Conservation (phyloP, 2,113 vertebrate genomes). For the Gorsachius goisagi region DNA sequence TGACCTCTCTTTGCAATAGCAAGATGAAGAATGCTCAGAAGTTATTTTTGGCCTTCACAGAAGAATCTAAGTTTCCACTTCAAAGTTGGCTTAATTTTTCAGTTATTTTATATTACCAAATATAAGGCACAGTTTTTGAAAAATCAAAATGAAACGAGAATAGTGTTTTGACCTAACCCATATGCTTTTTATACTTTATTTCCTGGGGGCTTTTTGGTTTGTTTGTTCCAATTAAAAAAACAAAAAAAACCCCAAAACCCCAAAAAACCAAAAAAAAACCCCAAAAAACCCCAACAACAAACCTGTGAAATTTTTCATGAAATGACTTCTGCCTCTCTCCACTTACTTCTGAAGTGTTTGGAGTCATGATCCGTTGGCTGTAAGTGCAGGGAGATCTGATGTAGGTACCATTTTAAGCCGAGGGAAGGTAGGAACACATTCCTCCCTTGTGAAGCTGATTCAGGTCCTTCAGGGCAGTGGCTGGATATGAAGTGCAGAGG, state of each 20-base stretch:
- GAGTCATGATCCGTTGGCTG: not conserved
- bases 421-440: not conserved
- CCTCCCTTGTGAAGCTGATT: not conserved
- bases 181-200: not conserved
- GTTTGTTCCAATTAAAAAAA: not conserved
- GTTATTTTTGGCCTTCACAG: constrained; percentile 31
- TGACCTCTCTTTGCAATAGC: constrained; percentile 24
- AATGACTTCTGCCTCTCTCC: not conserved
- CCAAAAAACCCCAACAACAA: too few relatives aligned
- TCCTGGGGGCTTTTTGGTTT: not conserved
- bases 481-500: not conserved
- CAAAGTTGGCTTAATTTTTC: constrained; percentile 22
- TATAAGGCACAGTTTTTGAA: not conserved
- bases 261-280: too few relatives aligned
- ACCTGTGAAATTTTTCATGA: not conserved
- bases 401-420: not conserved
- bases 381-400: not conserved
- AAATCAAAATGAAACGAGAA: not conserved
- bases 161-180: not conserved
- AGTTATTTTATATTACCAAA: constrained; percentile 24
- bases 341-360: not conserved
- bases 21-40: not conserved
- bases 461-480: not conserved
- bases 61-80: constrained; percentile 20
- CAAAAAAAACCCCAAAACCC: too few relatives aligned